Base-by-base conservation (phyloP, 1,140 invertebrate genomes). In the Drosophila kohkoa region DNA sequence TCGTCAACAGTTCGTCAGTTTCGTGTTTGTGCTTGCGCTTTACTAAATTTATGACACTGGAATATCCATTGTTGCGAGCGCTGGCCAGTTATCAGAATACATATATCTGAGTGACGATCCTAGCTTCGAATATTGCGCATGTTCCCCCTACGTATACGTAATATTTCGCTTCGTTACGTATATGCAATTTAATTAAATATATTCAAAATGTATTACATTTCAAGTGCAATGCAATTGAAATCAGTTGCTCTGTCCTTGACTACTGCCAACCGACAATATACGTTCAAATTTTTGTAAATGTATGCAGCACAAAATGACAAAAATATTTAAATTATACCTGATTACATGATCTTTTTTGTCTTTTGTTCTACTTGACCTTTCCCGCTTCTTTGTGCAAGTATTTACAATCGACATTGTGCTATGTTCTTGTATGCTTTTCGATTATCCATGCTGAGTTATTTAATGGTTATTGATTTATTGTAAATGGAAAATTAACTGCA, bases 41-140 rank as follows among this genome's bases (percentile, higher is more conserved):
- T 66, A 60, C 45, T 15, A 78, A 75, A 90, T 90, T 90, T 90
- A 90, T 77, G 78, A 81, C 81, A 38, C 70, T 90, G 88, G 73
- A 87, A 81, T 83, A 65, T 54, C 82, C 82, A 90, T 90, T 90
- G 88, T 90, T 88, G 54, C 41, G 57, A 32, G 5, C 73, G 69
- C 45, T 41, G 54, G 48, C 57, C 57, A 76, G 77, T 77, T 85
- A 85, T 85, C 83, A 87, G 69, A 80, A 83, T 76, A 35, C 71
- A 82, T 80, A 77, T 66, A 79, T 79, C 72, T 79, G 52, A 48
- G 68, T 43, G 55, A 48, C 60, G 68, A 66, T 74, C 62, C 43
- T 57, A 41, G 28, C 41, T n/a, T 48, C 41, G 48, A 55, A 35
- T 49, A 32, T 52, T 48, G 45, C 38, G 64, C 28, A 54, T 49